Conservation (phyloP, 2,888 invertebrate species). For the Empis stercorea region DNA sequence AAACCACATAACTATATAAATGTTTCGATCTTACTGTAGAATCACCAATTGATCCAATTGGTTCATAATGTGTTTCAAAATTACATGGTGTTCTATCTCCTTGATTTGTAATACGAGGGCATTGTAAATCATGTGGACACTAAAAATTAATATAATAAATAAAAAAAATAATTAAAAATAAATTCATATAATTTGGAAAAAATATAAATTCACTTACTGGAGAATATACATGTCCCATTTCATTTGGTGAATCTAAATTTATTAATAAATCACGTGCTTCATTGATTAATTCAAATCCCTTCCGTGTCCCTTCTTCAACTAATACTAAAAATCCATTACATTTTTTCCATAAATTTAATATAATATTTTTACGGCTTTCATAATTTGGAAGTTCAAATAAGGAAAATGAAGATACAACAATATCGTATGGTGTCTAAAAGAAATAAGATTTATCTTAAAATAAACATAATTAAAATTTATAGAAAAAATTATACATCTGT, state of each 20-base stretch:
- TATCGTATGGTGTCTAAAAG: constrained; percentile 56
- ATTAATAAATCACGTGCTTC: constrained; percentile 77
- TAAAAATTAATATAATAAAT: constrained; percentile 29
- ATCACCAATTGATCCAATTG: constrained; percentile 39
- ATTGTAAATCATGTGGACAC: constrained; percentile 71
- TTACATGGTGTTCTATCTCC: constrained; percentile 61
- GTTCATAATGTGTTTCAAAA: constrained; percentile 51
- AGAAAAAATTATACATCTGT: constrained; percentile 16
- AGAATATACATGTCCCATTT: constrained; percentile 52
- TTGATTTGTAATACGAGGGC: constrained; percentile 49
- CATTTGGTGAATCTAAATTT: constrained; percentile 32
- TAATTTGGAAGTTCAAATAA: constrained; percentile 64
- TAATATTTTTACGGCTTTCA: constrained; percentile 50
- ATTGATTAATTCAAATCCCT: constrained; percentile 67
- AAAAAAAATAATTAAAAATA: constrained; percentile 5
- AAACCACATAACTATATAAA: constrained; percentile 64
- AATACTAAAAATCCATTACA: constrained; percentile 70
- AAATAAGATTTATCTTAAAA: constrained; percentile 5
- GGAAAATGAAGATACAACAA: constrained; percentile 69
- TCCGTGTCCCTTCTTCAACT: constrained; percentile 70
- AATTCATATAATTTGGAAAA: not conserved
- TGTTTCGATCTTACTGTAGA: constrained; percentile 38
- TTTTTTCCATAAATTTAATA: constrained; percentile 75
- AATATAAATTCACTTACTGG: constrained; percentile 45
- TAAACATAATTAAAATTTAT: constrained; percentile 3